Evolutionary conservation across 92 coral and sea anemone species (phyloP).

Genomic region (Zoanthus solanderi): DNA sequence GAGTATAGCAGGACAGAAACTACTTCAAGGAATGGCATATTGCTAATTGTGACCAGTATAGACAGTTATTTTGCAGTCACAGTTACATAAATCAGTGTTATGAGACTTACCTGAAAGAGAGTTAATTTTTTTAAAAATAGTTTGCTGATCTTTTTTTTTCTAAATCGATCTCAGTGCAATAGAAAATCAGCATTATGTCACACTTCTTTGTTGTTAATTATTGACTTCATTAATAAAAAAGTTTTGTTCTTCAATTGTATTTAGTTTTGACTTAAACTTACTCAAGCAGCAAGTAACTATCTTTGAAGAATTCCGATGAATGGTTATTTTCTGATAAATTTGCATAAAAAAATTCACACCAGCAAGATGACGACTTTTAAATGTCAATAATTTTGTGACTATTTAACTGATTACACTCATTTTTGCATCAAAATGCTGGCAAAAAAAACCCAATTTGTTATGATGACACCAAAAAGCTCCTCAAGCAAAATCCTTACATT

Average conservation of each 20-base stretch:
- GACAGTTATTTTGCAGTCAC: not conserved
- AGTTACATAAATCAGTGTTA: not conserved
- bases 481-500: no score
- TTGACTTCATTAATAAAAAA: conserved; percentile 21
- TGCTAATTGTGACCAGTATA: not conserved
- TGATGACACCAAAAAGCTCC: conserved; percentile 16
- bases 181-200: conserved; percentile 22
- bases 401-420: not conserved
- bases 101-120: not conserved
- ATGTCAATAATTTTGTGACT: conserved; percentile 28
- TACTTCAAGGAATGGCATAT: not conserved
- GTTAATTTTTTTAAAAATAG: not conserved
- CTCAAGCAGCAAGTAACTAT: conserved; percentile 9
- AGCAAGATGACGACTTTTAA: conserved; percentile 14
- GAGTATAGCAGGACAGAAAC: not conserved
- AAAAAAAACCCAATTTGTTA: not conserved
- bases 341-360: not conserved
- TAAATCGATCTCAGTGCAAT: not conserved
- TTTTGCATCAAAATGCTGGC: conserved; percentile 15
- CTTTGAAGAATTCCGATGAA: not conserved
- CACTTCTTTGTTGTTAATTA: conserved; percentile 25
- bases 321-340: conserved; percentile 17
- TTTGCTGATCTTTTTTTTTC: not conserved
- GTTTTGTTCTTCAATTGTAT: conserved; percentile 9
- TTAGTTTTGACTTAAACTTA: conserved; percentile 19